Conservation (phyloP, 2,113 vertebrate species). For the Vidua chalybeata region DNA sequence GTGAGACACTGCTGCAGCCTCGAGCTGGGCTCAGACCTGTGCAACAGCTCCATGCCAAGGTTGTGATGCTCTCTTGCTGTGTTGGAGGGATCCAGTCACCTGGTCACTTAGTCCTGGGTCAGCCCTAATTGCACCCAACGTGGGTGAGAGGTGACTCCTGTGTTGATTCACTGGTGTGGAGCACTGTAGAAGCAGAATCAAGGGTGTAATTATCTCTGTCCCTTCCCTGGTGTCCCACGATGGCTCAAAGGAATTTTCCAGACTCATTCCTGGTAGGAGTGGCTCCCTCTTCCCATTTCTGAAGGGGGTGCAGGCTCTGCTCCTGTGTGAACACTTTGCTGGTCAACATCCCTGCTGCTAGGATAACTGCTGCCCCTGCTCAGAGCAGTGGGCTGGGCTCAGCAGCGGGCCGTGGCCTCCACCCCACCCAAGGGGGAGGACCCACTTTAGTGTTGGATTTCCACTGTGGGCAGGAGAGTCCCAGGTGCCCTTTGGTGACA, state of each 20-base stretch:
- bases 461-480: background rate
- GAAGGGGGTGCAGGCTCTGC: background rate
- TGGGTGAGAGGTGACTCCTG: background rate
- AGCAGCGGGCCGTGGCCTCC: rapidly evolving
- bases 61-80: background rate
- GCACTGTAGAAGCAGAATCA: background rate
- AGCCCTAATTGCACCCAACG: background rate
- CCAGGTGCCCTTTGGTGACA: background rate
- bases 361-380: background rate
- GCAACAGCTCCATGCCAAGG: background rate
- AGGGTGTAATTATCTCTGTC: background rate
- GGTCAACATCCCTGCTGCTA: background rate
- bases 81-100: background rate
- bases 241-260: background rate
- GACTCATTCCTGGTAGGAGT: background rate
- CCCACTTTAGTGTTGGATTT: background rate
- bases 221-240: background rate
- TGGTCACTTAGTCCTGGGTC: background rate
- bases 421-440: rapidly evolving
- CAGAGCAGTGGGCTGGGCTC: background rate
- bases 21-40: rapidly evolving
- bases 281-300: background rate
- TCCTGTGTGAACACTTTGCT: background rate
- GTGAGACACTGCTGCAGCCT: background rate
- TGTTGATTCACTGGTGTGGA: background rate